phyloP scores from a whole-genome alignment of 1,140 invertebrate genomes.

The Triops longicaudatus region DNA sequence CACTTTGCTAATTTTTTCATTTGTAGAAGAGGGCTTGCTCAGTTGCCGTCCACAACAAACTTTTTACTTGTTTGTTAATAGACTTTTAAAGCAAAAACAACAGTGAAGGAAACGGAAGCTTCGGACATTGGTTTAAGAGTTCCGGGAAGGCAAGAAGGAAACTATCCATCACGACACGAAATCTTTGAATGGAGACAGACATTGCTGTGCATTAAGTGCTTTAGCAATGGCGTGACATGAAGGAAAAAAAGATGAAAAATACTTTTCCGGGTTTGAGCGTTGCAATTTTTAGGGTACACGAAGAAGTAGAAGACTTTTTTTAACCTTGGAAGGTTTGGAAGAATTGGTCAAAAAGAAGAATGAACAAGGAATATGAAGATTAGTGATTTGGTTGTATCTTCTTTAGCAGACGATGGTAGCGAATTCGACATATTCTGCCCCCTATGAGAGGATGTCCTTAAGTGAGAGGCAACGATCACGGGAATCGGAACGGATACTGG shows the following conservation, averaged over 20 bases:
- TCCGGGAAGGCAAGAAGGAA: background rate
- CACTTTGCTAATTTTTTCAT: no score
- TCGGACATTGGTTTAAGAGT: background rate
- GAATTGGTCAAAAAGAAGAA: no score
- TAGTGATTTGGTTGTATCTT: background rate
- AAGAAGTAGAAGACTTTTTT: background rate
- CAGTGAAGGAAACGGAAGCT: background rate
- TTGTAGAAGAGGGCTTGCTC: background rate
- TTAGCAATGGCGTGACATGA: background rate
- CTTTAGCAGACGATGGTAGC: background rate
- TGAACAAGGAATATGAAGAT: no score
- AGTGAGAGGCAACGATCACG: background rate
- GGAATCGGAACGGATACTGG: background rate
- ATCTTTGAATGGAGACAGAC: background rate
- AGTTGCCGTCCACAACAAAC: background rate
- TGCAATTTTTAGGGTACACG: background rate
- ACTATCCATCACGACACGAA: background rate
- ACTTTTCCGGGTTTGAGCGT: background rate
- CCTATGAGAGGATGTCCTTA: background rate
- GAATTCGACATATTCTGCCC: background rate
- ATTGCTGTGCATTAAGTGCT: background rate
- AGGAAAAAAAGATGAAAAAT: background rate
- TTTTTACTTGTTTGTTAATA: background rate
- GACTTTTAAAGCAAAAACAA: background rate
- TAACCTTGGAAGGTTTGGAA: background rate